Base-by-base conservation (phyloP, 2,888 invertebrate species). In the Mimas tiliae region DNA sequence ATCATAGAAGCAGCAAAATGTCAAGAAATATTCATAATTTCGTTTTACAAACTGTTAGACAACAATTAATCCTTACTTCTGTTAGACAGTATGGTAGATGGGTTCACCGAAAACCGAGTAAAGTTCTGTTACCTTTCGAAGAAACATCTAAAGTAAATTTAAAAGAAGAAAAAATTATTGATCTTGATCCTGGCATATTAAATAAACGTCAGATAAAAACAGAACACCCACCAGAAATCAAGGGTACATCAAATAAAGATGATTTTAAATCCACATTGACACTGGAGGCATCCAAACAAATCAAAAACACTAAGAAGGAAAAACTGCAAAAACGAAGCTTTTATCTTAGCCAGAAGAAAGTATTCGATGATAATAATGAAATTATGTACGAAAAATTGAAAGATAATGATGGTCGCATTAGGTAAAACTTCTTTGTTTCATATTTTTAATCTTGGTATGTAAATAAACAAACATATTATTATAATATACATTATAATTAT, bases 321-420 rank as follows among this genome's bases (percentile, higher is more conserved):
- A 82, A 84, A 68, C 65, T 85, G 33, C 84, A 85, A 68, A 87
- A 88, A 70, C 82, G 80, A 64, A 85, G 85, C 65, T 86, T 89
- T 74, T 86, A 85, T 80, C 75, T 88, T 4, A 84, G 82, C 64
- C 83, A 91, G 74, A 78, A 89, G 74, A 94, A 94, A 75, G 89
- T 94, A 2, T 94, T 95, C 79, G 91, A 94, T 83, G 86, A 92
- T 67, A 88, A 93, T 67, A 94, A 94, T 66, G 93, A 94, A 74
- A 85, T 95, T 65, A 88, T 95, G 67, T 96, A 94, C 81, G 94
- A 94, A 63, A 96, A 95, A 81, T 87, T 96, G 66, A 91, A 94
- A 62, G 91, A 95, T 63, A 95, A 95, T 80, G 96, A 96, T 89
- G 87, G 94, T 0, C 80, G 93, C 71, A 82, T 96, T 62, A 94